Conservation (phyloP, 2,888 invertebrate genomes). For the Xanthia togata region DNA sequence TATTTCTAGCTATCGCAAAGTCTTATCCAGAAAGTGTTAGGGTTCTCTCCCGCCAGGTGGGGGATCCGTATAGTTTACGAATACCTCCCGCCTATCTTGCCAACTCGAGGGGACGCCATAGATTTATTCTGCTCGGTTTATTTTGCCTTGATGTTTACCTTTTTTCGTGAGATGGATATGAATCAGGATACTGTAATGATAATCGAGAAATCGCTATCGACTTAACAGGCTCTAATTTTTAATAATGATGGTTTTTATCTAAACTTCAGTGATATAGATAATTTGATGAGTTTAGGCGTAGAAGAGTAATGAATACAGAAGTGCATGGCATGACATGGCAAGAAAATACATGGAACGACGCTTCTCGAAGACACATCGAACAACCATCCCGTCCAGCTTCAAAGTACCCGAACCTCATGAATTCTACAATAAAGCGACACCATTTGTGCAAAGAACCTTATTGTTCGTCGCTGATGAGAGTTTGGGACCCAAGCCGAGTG, state of each 20-base stretch:
- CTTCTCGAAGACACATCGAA: slow-evolving; percentile 86
- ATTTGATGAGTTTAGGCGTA: slow-evolving; percentile 31
- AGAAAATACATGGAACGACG: slow-evolving; percentile 90
- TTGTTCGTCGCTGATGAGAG: slow-evolving; percentile 87
- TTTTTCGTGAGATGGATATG: slow-evolving; percentile 53
- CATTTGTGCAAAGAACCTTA: slow-evolving; percentile 88
- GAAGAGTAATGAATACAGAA: slow-evolving; percentile 55
- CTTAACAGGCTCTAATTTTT: slow-evolving; percentile 43
- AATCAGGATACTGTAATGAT: slow-evolving; percentile 50
- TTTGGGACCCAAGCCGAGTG: slow-evolving; percentile 82
- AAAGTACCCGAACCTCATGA: slow-evolving; percentile 87
- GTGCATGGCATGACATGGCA: slow-evolving; percentile 84
- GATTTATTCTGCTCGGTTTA: slow-evolving; percentile 83
- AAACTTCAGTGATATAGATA: slow-evolving; percentile 21
- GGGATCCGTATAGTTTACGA: slow-evolving; percentile 79
- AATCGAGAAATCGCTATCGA: slow-evolving; percentile 69
- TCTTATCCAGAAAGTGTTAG: slow-evolving; percentile 62
- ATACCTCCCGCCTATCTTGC: slow-evolving; percentile 76
- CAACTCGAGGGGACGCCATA: slow-evolving; percentile 77
- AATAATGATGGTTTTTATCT: neutral
- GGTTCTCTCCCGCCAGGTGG: slow-evolving; percentile 70
- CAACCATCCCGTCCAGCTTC: slow-evolving; percentile 87
- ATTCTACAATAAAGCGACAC: slow-evolving; percentile 89
- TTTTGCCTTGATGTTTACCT: slow-evolving; percentile 72
- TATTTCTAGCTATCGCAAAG: slow-evolving; percentile 55